Percentiles rank a stretch among this genome's conserved stretches.
These are phyloP conservation scores for Caranx ignobilis DNA, from an alignment of 2,113 vertebrate species.

Conservation along the genomic window DNA sequence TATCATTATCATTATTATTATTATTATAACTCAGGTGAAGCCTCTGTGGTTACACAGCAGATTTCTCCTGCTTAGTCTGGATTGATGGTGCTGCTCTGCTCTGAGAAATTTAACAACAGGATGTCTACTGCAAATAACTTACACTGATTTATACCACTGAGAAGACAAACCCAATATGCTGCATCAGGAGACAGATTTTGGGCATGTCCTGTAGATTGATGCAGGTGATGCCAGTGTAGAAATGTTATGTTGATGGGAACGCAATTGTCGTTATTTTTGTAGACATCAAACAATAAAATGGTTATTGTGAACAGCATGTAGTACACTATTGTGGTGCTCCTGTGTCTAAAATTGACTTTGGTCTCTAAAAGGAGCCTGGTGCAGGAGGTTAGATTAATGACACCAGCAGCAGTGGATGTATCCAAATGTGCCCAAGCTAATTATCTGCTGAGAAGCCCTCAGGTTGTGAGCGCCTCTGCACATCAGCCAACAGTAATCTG, in stretches of 20 bases:
- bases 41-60: conserved; percentile 11
- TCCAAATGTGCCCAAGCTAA: conserved; percentile 40
- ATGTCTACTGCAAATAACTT: conserved; percentile 4
- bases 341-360: background rate
- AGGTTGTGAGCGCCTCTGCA: conserved; percentile 3
- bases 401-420: conserved; percentile 11
- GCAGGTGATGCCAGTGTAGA: background rate
- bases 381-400: conserved; percentile 26
- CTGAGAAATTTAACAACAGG: conserved; percentile 15
- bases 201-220: background rate
- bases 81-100: conserved; percentile 20
- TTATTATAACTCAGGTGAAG: conserved; percentile 12
- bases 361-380: background rate
- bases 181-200: background rate
- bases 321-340: background rate
- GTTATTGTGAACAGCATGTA: too few species aligned
- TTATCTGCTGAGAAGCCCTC: conserved; percentile 44
- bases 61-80: background rate
- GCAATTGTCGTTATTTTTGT: background rate
- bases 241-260: background rate
- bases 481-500: conserved; percentile 15
- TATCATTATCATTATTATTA: too few species aligned
- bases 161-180: background rate
- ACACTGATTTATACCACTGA: background rate
- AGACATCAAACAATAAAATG: background rate